phyloP scores from a whole-genome alignment of 1,140 invertebrate genomes.

The Trissolcus basalis region DNA sequence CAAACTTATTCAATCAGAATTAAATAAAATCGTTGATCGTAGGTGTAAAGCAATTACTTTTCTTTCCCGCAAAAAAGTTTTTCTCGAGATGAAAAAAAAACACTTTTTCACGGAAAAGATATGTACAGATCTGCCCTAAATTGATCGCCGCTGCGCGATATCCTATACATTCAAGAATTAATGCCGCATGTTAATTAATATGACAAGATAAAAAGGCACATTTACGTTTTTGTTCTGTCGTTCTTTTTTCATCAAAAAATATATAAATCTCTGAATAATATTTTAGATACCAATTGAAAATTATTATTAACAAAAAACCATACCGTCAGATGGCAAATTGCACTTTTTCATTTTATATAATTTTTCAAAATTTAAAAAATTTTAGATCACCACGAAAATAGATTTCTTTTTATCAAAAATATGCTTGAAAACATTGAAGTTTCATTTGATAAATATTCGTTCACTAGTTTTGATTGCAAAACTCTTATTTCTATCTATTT shows the following conservation, averaged over 20 bases:
- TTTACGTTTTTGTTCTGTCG: not conserved
- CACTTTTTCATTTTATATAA: no score
- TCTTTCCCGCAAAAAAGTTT: constrained; percentile 8
- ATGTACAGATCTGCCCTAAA: constrained; percentile 5
- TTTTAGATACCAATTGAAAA: no score
- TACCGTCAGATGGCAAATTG: no score
- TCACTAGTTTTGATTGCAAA: no score
- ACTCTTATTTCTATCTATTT: no score
- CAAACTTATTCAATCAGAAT: constrained; percentile 6
- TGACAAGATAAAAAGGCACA: not conserved
- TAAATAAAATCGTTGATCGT: constrained; percentile 12
- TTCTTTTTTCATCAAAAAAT: not conserved
- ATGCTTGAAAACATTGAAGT: no score
- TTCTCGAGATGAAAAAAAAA: no score
- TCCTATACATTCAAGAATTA: constrained; percentile 22
- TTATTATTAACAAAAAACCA: no score
- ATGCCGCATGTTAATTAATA: constrained; percentile 21
- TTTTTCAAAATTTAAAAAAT: not conserved
- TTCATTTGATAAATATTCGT: no score
- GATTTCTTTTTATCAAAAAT: no score
- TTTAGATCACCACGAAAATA: no score
- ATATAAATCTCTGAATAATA: no score
- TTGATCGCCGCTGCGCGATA: constrained; percentile 19
- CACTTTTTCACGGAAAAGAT: constrained; percentile 16
- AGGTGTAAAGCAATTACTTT: not conserved